Percentiles rank a stretch among this genome's conserved stretches.
These are phyloP conservation scores for Drosophila azteca DNA, from an alignment of 1,140 invertebrate genomes.

Conservation along the genomic window DNA sequence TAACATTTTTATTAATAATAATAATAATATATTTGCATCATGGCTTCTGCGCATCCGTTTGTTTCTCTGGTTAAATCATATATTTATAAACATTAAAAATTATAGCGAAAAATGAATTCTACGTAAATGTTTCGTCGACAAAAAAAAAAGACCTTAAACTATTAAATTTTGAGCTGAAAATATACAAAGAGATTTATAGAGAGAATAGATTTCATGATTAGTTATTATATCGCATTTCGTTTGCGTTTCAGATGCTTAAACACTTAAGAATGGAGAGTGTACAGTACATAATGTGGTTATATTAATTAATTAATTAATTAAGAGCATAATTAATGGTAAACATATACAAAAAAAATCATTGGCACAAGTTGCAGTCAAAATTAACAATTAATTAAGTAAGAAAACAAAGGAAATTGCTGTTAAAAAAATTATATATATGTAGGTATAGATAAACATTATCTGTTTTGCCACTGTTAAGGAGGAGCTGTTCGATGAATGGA, in stretches of 20 bases:
- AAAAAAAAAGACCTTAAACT: constrained; percentile 55
- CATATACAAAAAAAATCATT: constrained; percentile 72
- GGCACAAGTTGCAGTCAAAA: constrained; percentile 83
- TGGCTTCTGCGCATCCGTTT: constrained; percentile 35
- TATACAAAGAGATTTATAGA: constrained; percentile 68
- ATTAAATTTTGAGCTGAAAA: constrained; percentile 82
- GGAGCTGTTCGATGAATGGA: constrained; percentile 36
- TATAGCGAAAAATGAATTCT: constrained; percentile 44
- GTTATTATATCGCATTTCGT: constrained; percentile 38
- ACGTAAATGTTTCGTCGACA: constrained; percentile 48
- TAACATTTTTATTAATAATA: constrained; percentile 73
- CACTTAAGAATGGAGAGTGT: constrained; percentile 21
- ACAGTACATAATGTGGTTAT: constrained; percentile 52
- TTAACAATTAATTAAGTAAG: constrained; percentile 67
- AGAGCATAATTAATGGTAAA: constrained; percentile 61
- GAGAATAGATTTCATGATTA: constrained; percentile 63
- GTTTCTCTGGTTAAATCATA: constrained; percentile 27
- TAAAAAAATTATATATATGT: constrained; percentile 16
- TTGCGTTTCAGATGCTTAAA: constrained; percentile 54
- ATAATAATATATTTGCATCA: constrained; percentile 32
- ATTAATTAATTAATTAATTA: constrained; percentile 60
- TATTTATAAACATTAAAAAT: constrained; percentile 39
- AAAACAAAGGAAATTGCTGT: constrained; percentile 50
- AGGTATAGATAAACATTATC: constrained; percentile 8
- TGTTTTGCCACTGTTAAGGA: constrained; percentile 19